Percentiles rank a stretch among this genome's conserved stretches.
Evolutionary conservation across 2,888 invertebrate genomes (phyloP).

Genomic region (Caprella mutica): DNA sequence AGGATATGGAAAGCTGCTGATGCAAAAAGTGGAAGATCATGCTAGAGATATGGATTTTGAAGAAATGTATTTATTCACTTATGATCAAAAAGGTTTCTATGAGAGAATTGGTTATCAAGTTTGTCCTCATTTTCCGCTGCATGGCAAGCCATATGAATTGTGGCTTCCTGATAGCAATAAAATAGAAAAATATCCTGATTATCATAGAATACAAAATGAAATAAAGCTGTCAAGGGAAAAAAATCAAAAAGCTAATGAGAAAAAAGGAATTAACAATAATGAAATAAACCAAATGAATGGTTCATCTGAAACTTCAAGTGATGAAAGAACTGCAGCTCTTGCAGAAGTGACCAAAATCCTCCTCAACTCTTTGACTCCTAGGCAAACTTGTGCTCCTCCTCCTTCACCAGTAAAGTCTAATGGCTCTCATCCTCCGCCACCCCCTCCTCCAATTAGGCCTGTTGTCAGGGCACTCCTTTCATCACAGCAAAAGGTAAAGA

Average conservation of each 20-base stretch:
- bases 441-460: neutral
- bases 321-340: too few relatives aligned
- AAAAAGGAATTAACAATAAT: neutral
- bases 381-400: too few relatives aligned
- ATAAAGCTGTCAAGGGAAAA: neutral
- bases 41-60: constrained; percentile 20
- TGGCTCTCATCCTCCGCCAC: neutral
- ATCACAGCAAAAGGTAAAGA: too few relatives aligned
- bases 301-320: too few relatives aligned
- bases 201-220: too few relatives aligned
- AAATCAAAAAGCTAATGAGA: neutral
- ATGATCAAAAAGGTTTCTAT: constrained; percentile 30
- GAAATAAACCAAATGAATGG: neutral
- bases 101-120: constrained; percentile 26
- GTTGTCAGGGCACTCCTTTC: too few relatives aligned
- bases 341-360: too few relatives aligned
- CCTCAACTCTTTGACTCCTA: too few relatives aligned
- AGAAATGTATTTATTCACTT: constrained; percentile 19
- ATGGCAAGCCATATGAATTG: constrained; percentile 19
- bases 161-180: constrained; percentile 13
- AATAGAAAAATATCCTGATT: too few relatives aligned
- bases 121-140: constrained; percentile 26
- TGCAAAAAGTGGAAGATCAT: constrained; percentile 27
- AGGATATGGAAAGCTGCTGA: constrained; percentile 30
- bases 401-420: too few relatives aligned